Evolutionary conservation across 2,113 vertebrate genomes (phyloP).

Genomic region (Cyanoramphus novaezelandiae): DNA sequence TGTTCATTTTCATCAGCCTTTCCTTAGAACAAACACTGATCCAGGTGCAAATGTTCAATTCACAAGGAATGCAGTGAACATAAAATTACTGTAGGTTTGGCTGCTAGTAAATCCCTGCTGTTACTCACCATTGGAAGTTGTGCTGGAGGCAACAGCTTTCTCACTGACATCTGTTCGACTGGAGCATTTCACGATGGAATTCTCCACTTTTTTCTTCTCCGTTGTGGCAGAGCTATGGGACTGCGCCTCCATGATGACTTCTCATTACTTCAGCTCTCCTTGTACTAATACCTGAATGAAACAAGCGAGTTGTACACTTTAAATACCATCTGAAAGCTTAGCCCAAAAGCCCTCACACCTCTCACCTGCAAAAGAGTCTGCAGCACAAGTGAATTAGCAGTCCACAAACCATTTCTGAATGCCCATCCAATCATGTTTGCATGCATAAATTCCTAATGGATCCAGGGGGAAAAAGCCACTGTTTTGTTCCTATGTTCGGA

Average conservation of each 20-base stretch:
- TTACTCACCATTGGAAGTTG: slow-evolving; percentile 94
- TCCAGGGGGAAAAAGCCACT: not conserved
- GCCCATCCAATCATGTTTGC: not conserved
- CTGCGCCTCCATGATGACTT: slow-evolving; percentile 95
- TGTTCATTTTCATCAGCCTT: slow-evolving; percentile 8
- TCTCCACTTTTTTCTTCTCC: slow-evolving; percentile 98
- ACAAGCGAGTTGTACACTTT: slow-evolving; percentile 51
- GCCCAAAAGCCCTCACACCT: not conserved
- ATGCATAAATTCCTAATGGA: slow-evolving; percentile 4
- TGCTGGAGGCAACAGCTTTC: slow-evolving; percentile 98
- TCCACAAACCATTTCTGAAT: not conserved
- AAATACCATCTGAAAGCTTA: not conserved
- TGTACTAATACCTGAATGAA: slow-evolving; percentile 78
- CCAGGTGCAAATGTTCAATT: slow-evolving; percentile 72
- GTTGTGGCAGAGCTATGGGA: slow-evolving; percentile 90
- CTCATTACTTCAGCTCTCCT: slow-evolving; percentile 93
- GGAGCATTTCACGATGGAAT: slow-evolving; percentile 90
- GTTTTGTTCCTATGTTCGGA: not conserved
- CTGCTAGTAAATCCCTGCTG: slow-evolving; percentile 68
- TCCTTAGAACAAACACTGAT: slow-evolving; percentile 52
- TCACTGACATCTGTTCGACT: slow-evolving; percentile 93
- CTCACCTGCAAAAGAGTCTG: slow-evolving; percentile 5
- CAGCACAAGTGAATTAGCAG: slow-evolving; percentile 2
- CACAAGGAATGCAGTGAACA: slow-evolving; percentile 63
- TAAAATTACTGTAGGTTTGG: slow-evolving; percentile 51